A percentile compares a stretch with the other conserved stretches of the same genome.
Evolutionary conservation across 2,888 invertebrate species (phyloP).

Genomic region (Cerastis leucographa): DNA sequence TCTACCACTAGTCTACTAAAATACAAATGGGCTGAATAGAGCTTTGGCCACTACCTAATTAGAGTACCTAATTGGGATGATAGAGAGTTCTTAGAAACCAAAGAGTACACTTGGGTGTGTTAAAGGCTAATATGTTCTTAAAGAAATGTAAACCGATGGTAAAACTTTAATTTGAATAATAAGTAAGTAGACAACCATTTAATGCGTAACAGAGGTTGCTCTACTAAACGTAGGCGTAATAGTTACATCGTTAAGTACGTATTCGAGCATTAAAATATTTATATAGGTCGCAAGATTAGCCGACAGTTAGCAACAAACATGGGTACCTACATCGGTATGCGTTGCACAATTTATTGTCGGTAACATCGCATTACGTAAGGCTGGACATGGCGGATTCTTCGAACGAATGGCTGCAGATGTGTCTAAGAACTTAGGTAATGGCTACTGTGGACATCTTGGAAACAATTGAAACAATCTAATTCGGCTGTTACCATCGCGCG

Average conservation of each 20-base stretch:
- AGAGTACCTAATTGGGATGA: not conserved
- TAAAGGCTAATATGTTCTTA: not conserved
- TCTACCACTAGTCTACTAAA: too few species aligned
- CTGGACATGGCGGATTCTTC: constrained; percentile 63
- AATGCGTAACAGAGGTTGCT: not conserved
- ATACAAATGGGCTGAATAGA: not conserved
- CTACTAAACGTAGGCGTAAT: constrained; percentile 18
- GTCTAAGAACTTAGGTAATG: constrained; percentile 35
- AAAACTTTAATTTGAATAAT: too few species aligned
- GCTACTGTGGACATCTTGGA: constrained; percentile 37
- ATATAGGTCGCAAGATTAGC: constrained; percentile 57
- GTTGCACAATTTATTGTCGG: constrained; percentile 67
- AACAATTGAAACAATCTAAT: constrained; percentile 20
- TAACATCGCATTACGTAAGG: constrained; percentile 66
- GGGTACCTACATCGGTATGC: constrained; percentile 58
- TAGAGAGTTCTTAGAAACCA: not conserved
- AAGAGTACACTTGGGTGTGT: not conserved
- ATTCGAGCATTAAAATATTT: constrained; percentile 26
- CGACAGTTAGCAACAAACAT: constrained; percentile 50
- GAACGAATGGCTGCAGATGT: constrained; percentile 51
- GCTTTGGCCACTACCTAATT: not conserved
- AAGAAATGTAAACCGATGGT: not conserved
- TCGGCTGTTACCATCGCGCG: not conserved
- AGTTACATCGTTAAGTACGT: constrained; percentile 3
- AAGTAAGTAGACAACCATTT: not conserved